phyloP scores from a whole-genome alignment of 2,888 invertebrate species.

The Punctoribates punctum region DNA sequence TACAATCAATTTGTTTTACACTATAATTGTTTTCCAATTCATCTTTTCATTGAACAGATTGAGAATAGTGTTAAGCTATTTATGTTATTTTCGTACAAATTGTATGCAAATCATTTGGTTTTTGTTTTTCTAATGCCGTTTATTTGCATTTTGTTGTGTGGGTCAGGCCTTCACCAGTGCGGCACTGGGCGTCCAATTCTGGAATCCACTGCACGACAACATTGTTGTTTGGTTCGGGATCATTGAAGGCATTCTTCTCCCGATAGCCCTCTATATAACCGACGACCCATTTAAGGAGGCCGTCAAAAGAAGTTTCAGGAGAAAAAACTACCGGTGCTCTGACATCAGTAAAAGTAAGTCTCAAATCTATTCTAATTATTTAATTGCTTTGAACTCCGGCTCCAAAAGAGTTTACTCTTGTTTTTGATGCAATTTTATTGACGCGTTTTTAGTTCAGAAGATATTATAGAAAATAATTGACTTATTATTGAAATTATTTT shows the following conservation, averaged over 20 bases:
- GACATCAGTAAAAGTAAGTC: conserved; percentile 44
- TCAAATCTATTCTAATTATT: not conserved
- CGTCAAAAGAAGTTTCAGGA: conserved; percentile 47
- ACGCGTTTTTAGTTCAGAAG: not conserved
- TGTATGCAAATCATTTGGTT: not conserved
- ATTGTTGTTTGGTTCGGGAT: conserved; percentile 61
- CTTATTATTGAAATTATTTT: not conserved
- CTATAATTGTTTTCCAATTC: conserved; percentile 31
- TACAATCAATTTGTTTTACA: conserved; percentile 15
- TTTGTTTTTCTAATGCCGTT: not conserved
- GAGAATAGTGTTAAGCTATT: not conserved
- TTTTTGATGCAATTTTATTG: not conserved
- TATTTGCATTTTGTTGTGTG: not conserved
- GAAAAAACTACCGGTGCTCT: conserved; percentile 44
- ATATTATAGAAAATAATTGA: not conserved
- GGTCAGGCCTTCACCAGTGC: conserved; percentile 51
- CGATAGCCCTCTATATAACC: conserved; percentile 60
- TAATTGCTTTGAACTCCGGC: conserved; percentile 19
- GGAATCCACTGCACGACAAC: conserved; percentile 58
- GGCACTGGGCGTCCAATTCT: conserved; percentile 57
- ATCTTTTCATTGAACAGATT: conserved; percentile 3
- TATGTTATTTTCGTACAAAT: not conserved
- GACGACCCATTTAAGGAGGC: conserved; percentile 58
- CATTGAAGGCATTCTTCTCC: conserved; percentile 60
- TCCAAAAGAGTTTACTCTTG: too few relatives aligned